Base-by-base conservation (phyloP, 2,888 invertebrate genomes). In the Oscheius myriophilus region DNA sequence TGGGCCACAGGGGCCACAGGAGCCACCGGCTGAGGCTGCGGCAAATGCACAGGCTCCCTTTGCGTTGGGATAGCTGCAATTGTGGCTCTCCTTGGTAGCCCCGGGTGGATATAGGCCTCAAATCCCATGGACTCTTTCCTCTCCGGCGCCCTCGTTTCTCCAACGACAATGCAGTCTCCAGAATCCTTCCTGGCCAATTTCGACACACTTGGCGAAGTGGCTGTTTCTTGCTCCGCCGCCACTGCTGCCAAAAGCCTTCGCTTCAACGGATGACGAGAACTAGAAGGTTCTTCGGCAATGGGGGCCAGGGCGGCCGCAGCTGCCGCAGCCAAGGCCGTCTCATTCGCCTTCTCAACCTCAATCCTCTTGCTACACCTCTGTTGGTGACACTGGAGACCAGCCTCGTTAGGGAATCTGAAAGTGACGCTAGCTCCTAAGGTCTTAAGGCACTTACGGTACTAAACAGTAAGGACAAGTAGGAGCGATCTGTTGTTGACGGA, bases 361-460 rank as follows among this genome's bases (percentile, higher is more conserved):
- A 66, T 67, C 42, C 78, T 75, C 57, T 81, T 82, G 16, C 72
- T 71, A 64, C 84, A 84, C 1, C 81, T 71, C 9, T 67, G 59
- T 67, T 84, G 82, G 63, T 84, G 84, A 23, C 75, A 79, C 63
- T 83, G 76, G 11, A 84, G 75, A 25, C 82, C 82, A n/a, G 79
- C 78, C 45, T 84, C 82, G 70, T 84, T 83, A 1, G 84, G 82
- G 43, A 84, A 84, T 62, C 81, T 82, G 33, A 77, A 41, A 73
- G 73, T 49, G 41, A 43, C 43, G 14, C n/a, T 39, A 41, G 3
- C 12, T 3, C 33, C 39, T 33, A 42, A 82, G 41, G 53, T 67
- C 67, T 76, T 75, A 18, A 39, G 65, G 25, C n/a, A 54, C 63
- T 59, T 18, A 55, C 49, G 72, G 64, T 11, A 75, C 49, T 61